Percentiles rank a stretch among this genome's conserved stretches.
Conservation (phyloP, 2,888 invertebrate genomes). For the Hydroisotoma schaefferi region DNA sequence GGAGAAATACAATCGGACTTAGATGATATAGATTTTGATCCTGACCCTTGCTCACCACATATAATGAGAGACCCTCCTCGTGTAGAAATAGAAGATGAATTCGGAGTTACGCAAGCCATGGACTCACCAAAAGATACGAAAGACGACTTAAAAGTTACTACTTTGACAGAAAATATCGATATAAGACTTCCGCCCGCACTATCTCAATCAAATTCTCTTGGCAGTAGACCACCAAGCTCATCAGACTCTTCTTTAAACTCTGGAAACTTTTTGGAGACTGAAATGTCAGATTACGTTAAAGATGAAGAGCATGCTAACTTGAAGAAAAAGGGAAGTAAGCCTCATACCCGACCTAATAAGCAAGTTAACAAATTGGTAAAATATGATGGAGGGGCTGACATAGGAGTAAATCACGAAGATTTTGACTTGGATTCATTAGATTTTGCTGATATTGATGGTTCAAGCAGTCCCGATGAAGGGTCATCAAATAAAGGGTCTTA, state of each 20-base stretch:
- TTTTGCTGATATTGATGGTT: constrained; percentile 76
- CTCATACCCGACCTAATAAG: constrained; percentile 1
- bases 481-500: neutral
- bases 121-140: constrained; percentile 67
- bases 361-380: constrained; percentile 16
- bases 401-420: too few species aligned
- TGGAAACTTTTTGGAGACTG: constrained; percentile 72
- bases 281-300: constrained; percentile 83
- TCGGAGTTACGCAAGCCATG: constrained; percentile 58
- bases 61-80: constrained; percentile 58
- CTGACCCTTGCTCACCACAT: constrained; percentile 25
- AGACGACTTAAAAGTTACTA: constrained; percentile 61
- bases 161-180: too few species aligned
- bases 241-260: constrained; percentile 57
- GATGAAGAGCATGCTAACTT: constrained; percentile 60
- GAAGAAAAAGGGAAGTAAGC: constrained; percentile 14
- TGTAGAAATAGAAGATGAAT: constrained; percentile 69
- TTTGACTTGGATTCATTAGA: constrained; percentile 74
- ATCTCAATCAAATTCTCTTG: too few species aligned
- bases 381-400: too few species aligned
- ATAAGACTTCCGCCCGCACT: too few species aligned
- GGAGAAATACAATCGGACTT: constrained; percentile 30
- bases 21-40: constrained; percentile 37
- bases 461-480: constrained; percentile 45
- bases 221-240: constrained; percentile 53